Conservation (phyloP, 2,113 vertebrate species). For the Trochalopteron elliotii region DNA sequence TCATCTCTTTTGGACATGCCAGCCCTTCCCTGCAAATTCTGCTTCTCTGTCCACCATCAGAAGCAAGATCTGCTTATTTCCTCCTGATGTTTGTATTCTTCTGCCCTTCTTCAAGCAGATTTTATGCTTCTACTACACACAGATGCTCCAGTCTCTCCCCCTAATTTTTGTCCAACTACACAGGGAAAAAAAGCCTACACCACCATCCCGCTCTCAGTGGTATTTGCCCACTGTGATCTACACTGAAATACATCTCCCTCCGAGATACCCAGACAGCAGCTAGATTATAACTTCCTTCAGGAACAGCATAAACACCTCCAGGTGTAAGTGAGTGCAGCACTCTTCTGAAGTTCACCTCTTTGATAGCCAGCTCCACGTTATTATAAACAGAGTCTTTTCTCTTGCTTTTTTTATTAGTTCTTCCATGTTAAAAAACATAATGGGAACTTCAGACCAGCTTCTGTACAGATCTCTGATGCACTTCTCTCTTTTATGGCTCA, state of each 20-base stretch:
- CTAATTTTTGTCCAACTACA: not conserved
- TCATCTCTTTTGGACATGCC: not conserved
- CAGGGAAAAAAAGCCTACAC: not conserved
- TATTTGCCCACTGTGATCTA: not conserved
- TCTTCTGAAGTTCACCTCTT: not conserved
- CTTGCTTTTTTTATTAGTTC: slow-evolving; percentile 47
- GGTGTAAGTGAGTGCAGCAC: not conserved
- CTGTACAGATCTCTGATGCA: slow-evolving; percentile 32
- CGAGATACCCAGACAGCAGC: not conserved
- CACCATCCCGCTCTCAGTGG: not conserved
- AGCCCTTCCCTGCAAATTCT: not conserved
- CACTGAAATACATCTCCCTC: not conserved
- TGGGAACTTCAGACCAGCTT: slow-evolving; percentile 27
- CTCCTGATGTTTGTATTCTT: not conserved
- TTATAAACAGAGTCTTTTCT: not conserved
- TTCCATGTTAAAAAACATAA: slow-evolving; percentile 58
- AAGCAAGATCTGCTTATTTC: not conserved
- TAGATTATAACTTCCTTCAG: not conserved
- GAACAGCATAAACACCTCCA: not conserved
- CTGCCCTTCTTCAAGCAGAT: not conserved
- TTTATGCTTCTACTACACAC: not conserved
- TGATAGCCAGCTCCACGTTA: not conserved
- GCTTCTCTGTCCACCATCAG: not conserved
- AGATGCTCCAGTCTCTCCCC: not conserved
- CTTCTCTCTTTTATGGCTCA: slow-evolving; percentile 58